Evolutionary conservation across 2,797 vertebrate species (phyloP), one percentile per base, ranked within the genome.

Genomic region (Chloroceryle inda): DNA sequence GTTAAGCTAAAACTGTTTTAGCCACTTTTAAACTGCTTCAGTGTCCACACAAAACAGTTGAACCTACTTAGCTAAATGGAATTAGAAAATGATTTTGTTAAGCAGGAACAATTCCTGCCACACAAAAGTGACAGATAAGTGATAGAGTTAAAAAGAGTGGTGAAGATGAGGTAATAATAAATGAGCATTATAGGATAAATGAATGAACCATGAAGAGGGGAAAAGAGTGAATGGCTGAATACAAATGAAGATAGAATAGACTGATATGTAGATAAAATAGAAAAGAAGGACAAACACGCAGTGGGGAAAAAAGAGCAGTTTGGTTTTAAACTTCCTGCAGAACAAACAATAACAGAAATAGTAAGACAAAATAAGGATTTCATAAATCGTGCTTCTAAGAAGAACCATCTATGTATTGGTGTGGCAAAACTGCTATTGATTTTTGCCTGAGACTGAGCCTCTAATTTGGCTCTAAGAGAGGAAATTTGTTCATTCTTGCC

Each of bases 401-500:
- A 33, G 59, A 81, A 64, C 11, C 23, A 16, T 44, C 38, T 69
- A 90, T 24, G 31, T 33, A 49, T 84, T 66, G 35, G n/a, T 72
- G 50, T 90, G 44, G 67, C 75, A 94, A 91, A 92, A 31, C 40
- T 78, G 64, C 47, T 75, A 76, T 29, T 79, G 35, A 92, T 66
- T 95, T 90, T 81, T 89, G 55, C 69, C 67, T 64, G 38, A 85
- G 89, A 95, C 2, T 18, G 67, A 91, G 69, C 14, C 67, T 90
- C 77, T 77, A 91, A 94, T 94, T 93, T 94, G 96, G 93, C 78
- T 96, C 42, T 18, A 67, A 72, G 26, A 84, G 74, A 79, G 11
- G 42, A 86, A 97, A 97, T 96, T 94, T 96, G 85, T 83, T 97
- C 92, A 97, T 96, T 97, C 96, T 92, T 96, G 56, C 95, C 96